These are phyloP conservation scores for Galeruca laticollis DNA, from an alignment of 2,888 invertebrate species.

Conservation along the genomic window DNA sequence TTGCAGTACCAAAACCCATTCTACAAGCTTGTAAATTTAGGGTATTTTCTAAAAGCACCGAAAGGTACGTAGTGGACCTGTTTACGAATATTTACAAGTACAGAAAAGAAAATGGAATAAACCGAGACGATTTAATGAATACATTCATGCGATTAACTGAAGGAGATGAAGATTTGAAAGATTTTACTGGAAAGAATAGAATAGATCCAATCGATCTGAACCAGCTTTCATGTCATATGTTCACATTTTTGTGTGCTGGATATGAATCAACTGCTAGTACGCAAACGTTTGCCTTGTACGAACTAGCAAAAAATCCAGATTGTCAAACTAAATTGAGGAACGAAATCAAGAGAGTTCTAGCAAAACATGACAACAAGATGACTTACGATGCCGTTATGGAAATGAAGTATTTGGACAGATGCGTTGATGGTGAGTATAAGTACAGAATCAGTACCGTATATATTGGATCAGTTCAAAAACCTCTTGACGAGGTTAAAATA, in stretches of 20 bases:
- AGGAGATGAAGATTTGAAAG: conserved; percentile 46
- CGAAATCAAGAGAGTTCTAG: conserved; percentile 50
- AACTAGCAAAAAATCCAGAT: conserved; percentile 66
- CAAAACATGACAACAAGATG: conserved; percentile 48
- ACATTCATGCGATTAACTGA: conserved; percentile 60
- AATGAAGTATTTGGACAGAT: conserved; percentile 64
- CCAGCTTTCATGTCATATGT: conserved; percentile 54
- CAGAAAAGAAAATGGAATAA: conserved; percentile 64
- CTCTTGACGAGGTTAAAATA: too few relatives aligned
- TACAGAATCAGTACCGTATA: too few relatives aligned
- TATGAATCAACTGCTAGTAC: conserved; percentile 63
- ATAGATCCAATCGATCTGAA: conserved; percentile 48
- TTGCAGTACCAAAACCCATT: conserved; percentile 48
- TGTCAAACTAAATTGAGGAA: conserved; percentile 61
- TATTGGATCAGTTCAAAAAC: too few relatives aligned
- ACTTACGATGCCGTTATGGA: conserved; percentile 54
- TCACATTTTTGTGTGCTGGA: conserved; percentile 58
- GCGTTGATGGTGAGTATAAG: conserved; percentile 64
- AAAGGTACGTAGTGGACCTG: conserved; percentile 65
- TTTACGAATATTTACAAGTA: conserved; percentile 61
- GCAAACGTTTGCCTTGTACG: conserved; percentile 67
- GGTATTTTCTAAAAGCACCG: conserved; percentile 51
- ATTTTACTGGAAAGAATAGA: conserved; percentile 44
- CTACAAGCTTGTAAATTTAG: conserved; percentile 50
- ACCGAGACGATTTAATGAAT: conserved; percentile 70